phyloP scores from a whole-genome alignment of 2,113 vertebrate species.

The Myrmophylax atrothorax region DNA sequence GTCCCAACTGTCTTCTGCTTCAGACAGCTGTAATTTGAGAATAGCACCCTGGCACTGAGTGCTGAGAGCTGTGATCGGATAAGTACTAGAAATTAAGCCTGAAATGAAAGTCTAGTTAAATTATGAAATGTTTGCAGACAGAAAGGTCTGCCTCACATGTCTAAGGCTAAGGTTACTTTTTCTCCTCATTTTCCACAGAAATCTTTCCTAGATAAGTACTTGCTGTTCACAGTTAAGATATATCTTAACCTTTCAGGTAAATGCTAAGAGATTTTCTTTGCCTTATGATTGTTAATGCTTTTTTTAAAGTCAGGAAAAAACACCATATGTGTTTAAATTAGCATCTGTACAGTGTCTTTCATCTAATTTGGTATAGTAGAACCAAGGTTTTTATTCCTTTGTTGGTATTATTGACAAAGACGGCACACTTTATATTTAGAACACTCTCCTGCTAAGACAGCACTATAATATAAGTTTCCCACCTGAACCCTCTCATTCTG shows the following conservation, averaged over 20 bases:
- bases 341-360: background rate
- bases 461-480: background rate
- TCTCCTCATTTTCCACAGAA: background rate
- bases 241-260: background rate
- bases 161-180: background rate
- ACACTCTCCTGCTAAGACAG: background rate
- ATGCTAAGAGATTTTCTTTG: background rate
- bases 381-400: background rate
- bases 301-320: background rate
- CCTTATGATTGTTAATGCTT: background rate
- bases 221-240: background rate
- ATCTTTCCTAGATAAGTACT: background rate
- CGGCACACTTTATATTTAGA: background rate
- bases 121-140: background rate
- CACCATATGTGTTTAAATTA: background rate
- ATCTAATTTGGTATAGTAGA: background rate
- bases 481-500: background rate
- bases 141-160: background rate
- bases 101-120: background rate
- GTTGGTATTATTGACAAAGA: background rate
- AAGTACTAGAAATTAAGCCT: background rate
- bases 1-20: background rate
- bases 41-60: background rate
- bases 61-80: background rate
- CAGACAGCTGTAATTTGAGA: background rate